Evolutionary conservation across 2,888 invertebrate species (phyloP).

Genomic region (Adelphocoris suturalis): DNA sequence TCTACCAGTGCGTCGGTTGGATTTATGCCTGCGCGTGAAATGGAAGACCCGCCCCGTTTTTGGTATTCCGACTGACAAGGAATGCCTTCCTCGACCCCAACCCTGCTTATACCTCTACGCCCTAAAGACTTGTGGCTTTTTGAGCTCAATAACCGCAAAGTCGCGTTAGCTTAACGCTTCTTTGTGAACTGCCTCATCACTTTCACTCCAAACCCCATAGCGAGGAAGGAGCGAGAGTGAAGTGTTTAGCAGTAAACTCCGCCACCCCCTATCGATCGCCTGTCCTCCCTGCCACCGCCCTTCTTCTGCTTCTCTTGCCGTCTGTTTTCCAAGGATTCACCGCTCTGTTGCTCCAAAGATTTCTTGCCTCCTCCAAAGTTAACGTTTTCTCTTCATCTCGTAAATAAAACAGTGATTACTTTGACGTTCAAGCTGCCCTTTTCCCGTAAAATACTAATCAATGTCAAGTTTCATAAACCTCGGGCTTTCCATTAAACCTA

Average conservation of each 20-base stretch:
- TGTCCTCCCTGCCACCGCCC: conserved; percentile 16
- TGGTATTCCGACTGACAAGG: not conserved
- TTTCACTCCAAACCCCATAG: conserved; percentile 27
- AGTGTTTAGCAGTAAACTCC: conserved; percentile 31
- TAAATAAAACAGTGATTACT: conserved; percentile 42
- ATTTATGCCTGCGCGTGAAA: too few species aligned
- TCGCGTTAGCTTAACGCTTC: conserved; percentile 41
- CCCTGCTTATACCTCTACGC: not conserved
- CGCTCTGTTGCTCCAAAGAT: conserved; percentile 39
- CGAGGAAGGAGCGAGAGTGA: conserved; percentile 22
- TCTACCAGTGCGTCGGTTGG: too few species aligned
- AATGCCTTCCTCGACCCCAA: not conserved
- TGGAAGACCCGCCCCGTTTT: not conserved
- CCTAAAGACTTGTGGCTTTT: conserved; percentile 31
- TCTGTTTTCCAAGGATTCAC: conserved; percentile 39
- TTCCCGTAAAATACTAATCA: conserved; percentile 29
- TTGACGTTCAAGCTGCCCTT: conserved; percentile 34
- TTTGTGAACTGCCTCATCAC: conserved; percentile 48
- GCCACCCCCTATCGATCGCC: not conserved
- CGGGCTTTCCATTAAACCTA: not conserved
- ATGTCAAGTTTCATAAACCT: conserved; percentile 32
- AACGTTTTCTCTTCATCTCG: conserved; percentile 36
- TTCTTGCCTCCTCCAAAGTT: conserved; percentile 39
- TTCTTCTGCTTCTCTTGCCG: not conserved
- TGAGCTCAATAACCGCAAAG: conserved; percentile 39